These are phyloP conservation scores for Mellivora capensis DNA, from an alignment of 2,113 vertebrate species.

Conservation along the genomic window DNA sequence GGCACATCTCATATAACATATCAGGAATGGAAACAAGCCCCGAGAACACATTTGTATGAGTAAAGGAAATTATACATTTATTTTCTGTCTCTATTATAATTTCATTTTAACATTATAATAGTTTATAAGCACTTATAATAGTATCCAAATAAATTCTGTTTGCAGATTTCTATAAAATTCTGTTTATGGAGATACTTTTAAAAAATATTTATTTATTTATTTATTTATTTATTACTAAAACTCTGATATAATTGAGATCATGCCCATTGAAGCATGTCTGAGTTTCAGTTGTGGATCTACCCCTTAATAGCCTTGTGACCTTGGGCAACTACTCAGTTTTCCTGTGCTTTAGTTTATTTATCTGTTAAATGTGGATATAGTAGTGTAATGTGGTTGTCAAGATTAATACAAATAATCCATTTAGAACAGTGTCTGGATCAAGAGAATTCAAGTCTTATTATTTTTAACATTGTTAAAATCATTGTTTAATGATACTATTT, in stretches of 20 bases:
- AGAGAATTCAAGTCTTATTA: neutral
- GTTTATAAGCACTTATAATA: neutral
- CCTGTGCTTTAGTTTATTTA: neutral
- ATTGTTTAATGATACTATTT: neutral
- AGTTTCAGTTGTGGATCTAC: neutral
- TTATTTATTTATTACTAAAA: neutral
- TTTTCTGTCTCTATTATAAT: neutral
- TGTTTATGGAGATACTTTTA: neutral
- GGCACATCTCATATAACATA: neutral
- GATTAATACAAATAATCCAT: neutral
- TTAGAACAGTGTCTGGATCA: neutral
- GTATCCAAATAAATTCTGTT: neutral
- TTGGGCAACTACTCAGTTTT: neutral
- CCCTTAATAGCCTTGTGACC: neutral
- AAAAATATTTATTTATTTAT: no score
- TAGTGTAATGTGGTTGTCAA: neutral
- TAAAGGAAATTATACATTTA: neutral
- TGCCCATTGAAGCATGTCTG: neutral
- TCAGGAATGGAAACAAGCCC: neutral
- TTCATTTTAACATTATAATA: neutral
- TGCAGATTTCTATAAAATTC: neutral
- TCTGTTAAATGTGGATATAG: neutral
- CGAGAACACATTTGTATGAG: neutral
- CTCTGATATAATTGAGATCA: neutral
- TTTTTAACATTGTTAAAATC: neutral